Evolutionary conservation across 2,888 invertebrate genomes (phyloP), one percentile per base, ranked within the genome.

Genomic region (Lasius platythorax): DNA sequence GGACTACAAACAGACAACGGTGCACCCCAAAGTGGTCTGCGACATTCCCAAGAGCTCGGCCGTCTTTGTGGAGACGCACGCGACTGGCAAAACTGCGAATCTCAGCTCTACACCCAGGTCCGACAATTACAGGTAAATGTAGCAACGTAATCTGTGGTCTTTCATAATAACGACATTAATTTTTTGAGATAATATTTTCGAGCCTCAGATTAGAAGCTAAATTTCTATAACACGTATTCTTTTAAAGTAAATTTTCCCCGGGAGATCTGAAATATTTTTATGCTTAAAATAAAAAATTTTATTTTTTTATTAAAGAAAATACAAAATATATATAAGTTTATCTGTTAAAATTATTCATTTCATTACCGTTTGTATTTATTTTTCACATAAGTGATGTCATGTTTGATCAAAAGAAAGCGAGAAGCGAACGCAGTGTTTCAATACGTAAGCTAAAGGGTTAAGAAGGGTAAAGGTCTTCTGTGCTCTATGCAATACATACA

Each of bases 61-160:
- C 82, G 88, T 91, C 46, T 93, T 94, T 89, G 88, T 94, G 78
- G 88, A 94, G 84, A 90, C 89, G 9, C 93, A 93, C 79, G 68
- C 85, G 18, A 93, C 89, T 18, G 84, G 79, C 61, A 93, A 93
- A 87, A 83, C 91, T 12, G 85, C 87, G 2, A 92, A 91, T 83
- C 85, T 91, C 15, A 91, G 85, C 78, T 91, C 95, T 23, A 92
- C 93, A 0, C 93, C 94, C 63, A 94, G 94, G 85, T 95, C 95
- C 68, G 97, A 97, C 94, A 97, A 97, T 96, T 97, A 97, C 95
- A 96, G 97, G 91, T 96, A 96, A 85, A 33, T 37, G 4, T 61
- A 53, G 68, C n/a, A 50, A 64, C n/a, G 9, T 74, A 66, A 63
- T 63, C 15, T 50, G 0, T 50, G 18, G 2, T 50, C 37, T 50